Evolutionary conservation across 2,113 vertebrate species (phyloP).

Genomic region (Galemys pyrenaicus): DNA sequence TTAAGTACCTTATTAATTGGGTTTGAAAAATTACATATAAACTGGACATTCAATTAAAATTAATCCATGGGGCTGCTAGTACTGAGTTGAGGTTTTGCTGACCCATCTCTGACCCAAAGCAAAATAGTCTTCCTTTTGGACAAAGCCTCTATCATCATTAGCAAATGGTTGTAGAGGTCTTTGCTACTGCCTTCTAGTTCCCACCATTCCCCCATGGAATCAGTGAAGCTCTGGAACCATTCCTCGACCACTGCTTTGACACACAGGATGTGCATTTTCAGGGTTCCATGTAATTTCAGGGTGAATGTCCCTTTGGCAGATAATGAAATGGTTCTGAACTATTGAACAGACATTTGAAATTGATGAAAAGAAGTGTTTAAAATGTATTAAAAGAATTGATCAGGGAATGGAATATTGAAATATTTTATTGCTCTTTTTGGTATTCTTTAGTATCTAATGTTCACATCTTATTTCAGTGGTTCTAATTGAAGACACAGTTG

Average conservation of each 20-base stretch:
- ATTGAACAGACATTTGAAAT: neutral
- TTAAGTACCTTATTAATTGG: slow-evolving; percentile 66
- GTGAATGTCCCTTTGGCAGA: neutral
- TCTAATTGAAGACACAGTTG: neutral
- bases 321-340: neutral
- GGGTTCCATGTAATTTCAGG: neutral
- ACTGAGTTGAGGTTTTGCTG: slow-evolving; percentile 24
- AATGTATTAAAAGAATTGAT: neutral
- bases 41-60: slow-evolving; percentile 67
- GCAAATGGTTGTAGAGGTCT: neutral
- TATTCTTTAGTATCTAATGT: neutral
- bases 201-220: no score
- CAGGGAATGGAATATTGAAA: neutral
- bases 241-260: neutral
- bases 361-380: neutral
- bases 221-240: neutral
- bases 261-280: neutral
- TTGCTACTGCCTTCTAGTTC: neutral
- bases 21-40: slow-evolving; percentile 49
- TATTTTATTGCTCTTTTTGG: neutral
- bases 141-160: neutral
- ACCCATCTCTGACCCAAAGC: neutral
- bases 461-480: neutral
- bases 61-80: slow-evolving; percentile 44
- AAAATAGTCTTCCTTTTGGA: neutral